Percentiles rank a stretch among this genome's conserved stretches.
Conservation (phyloP, 2,888 invertebrate species). For the Pachycephus smyrnensis region DNA sequence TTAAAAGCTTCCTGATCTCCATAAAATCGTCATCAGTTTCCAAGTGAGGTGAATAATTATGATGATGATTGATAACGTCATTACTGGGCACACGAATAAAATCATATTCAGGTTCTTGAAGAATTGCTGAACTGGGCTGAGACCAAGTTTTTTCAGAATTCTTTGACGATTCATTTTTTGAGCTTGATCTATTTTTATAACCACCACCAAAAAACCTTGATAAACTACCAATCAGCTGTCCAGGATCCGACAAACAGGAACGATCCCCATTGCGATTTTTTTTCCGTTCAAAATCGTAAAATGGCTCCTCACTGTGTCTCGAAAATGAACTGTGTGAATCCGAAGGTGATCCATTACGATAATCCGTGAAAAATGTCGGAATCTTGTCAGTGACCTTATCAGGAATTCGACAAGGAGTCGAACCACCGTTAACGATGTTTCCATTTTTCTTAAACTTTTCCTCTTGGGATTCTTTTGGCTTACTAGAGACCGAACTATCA, state of each 20-base stretch:
- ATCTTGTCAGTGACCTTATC: conserved; percentile 3
- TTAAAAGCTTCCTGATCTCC: not conserved
- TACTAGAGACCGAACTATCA: not conserved
- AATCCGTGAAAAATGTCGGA: not conserved
- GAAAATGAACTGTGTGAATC: not conserved
- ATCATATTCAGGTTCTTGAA: not conserved
- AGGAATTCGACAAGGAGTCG: not conserved
- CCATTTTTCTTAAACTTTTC: not conserved
- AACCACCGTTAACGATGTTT: conserved; percentile 4
- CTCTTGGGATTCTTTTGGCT: not conserved
- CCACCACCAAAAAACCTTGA: not conserved
- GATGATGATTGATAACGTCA: not conserved
- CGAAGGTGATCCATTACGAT: not conserved
- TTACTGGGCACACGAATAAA: not conserved
- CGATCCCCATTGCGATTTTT: not conserved
- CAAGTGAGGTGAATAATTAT: not conserved
- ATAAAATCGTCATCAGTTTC: not conserved
- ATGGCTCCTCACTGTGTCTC: not conserved
- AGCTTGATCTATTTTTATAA: not conserved
- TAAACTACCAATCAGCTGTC: not conserved
- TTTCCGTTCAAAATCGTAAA: not conserved
- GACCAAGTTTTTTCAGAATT: not conserved
- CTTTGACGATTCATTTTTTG: not conserved
- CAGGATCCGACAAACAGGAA: not conserved
- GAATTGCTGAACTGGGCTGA: not conserved